Evolutionary conservation across 2,888 invertebrate species (phyloP).

Genomic region (Zygaena filipendulae): DNA sequence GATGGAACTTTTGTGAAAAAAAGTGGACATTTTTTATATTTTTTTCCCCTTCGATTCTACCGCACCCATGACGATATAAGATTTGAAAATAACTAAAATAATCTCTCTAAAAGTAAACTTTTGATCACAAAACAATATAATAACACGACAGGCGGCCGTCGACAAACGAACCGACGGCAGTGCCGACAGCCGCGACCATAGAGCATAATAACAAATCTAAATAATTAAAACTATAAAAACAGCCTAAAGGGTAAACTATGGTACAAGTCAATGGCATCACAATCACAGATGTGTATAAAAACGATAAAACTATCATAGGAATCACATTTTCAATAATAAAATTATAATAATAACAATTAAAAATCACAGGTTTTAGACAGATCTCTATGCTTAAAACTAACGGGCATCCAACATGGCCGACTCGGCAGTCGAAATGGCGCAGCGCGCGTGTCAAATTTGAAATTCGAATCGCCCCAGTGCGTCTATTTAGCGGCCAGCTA

Average conservation of each 20-base stretch:
- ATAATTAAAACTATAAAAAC: slow-evolving; percentile 35
- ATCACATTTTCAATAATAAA: slow-evolving; percentile 45
- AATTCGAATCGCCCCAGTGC: slow-evolving; percentile 11
- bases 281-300: slow-evolving; percentile 55
- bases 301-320: slow-evolving; percentile 41
- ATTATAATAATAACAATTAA: slow-evolving; percentile 38
- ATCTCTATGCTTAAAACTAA: slow-evolving; percentile 48
- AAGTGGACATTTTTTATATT: too few relatives aligned
- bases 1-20: too few relatives aligned
- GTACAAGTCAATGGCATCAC: slow-evolving; percentile 44
- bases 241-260: slow-evolving; percentile 35
- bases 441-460: neutral
- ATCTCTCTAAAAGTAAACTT: too few relatives aligned
- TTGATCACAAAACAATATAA: slow-evolving; percentile 15
- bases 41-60: too few relatives aligned
- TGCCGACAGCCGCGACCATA: too few relatives aligned
- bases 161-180: too few relatives aligned
- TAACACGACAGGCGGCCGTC: slow-evolving; percentile 3
- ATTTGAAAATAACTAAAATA: too few relatives aligned
- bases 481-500: slow-evolving; percentile 19
- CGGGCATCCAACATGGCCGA: slow-evolving; percentile 26
- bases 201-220: slow-evolving; percentile 33
- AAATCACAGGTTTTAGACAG: slow-evolving; percentile 53
- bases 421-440: slow-evolving; percentile 18
- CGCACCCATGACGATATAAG: too few relatives aligned